Conservation (phyloP, 2,797 vertebrate genomes). For the Glossophaga mutica region DNA sequence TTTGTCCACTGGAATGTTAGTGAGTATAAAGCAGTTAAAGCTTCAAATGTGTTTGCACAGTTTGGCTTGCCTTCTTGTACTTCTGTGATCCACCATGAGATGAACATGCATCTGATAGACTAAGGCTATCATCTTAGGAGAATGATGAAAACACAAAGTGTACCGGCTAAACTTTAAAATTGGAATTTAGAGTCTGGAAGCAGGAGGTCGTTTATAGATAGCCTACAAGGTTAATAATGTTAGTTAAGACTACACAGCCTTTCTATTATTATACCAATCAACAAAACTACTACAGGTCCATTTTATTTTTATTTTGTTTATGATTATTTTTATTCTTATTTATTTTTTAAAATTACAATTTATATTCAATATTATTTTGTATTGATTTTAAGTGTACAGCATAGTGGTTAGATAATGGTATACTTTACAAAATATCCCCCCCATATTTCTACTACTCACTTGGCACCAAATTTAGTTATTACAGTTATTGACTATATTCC, state of each 20-base stretch:
- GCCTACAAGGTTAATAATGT: not conserved
- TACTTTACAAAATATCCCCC: not conserved
- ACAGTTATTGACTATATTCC: not conserved
- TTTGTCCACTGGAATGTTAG: not conserved
- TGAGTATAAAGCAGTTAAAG: not conserved
- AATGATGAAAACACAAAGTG: not conserved
- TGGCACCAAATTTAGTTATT: not conserved
- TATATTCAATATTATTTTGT: not conserved
- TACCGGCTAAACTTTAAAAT: slow-evolving; percentile 46
- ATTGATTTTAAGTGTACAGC: not conserved
- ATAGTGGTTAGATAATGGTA: not conserved
- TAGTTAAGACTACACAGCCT: not conserved
- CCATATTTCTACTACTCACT: not conserved
- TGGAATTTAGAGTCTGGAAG: slow-evolving; percentile 40
- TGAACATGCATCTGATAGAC: not conserved
- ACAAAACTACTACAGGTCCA: not conserved
- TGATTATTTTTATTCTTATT: not conserved
- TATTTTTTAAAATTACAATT: not conserved
- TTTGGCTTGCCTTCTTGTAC: not conserved
- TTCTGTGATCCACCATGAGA: not conserved
- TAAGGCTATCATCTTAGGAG: not conserved
- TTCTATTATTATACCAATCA: not conserved
- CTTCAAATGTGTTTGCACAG: not conserved
- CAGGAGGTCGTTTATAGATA: slow-evolving; percentile 42
- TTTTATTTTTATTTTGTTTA: not conserved